Evolutionary conservation across 2,113 vertebrate genomes (phyloP), one percentile per base, ranked within the genome.

Genomic region (Mystacornis crossleyi): DNA sequence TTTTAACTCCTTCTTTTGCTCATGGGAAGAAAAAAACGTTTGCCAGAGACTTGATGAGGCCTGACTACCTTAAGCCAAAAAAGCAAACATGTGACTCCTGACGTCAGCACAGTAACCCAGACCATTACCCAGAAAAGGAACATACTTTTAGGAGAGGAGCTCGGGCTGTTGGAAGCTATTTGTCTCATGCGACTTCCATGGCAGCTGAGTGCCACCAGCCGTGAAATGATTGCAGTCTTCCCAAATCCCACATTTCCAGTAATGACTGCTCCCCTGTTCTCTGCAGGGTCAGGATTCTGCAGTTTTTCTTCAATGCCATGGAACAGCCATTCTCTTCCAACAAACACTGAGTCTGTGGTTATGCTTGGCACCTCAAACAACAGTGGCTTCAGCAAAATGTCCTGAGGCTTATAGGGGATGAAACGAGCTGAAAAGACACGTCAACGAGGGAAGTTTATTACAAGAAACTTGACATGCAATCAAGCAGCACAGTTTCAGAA

Each of bases 291-390:
- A 13, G 95, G 60, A 54, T 89, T 97, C 97, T 97, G 98, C 94
- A 99, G 64, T 50, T 97, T 98, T 29, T 99, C 99, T 91, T 99
- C 99, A 87, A 99, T 98, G 65, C 97, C 96, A 48, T 99, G 98
- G 95, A 99, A 99, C 64, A 99, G 98, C 99, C 99, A 99, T 66
- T 99, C 99, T 53, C 99, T 98, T 85, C 99, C 99, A 95, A 99
- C 98, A 66, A 99, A 99, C 97, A 99, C 99, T 0, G 99, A 99
- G 96, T 99, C 99, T 23, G 99, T 99, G 55, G 99, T 99, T 98
- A 99, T 99, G 98, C 99, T 99, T 51, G 99, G 99, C 75, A 99
- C 99, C 97, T 99, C 99, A 43, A 99, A 99, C 94, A 99, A 94
- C 57, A 99, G 95, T 0, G 99, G 99, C 97, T 99, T 99, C 96